Conservation (phyloP, 2,888 invertebrate genomes). For the Bugulina stolonifera region DNA sequence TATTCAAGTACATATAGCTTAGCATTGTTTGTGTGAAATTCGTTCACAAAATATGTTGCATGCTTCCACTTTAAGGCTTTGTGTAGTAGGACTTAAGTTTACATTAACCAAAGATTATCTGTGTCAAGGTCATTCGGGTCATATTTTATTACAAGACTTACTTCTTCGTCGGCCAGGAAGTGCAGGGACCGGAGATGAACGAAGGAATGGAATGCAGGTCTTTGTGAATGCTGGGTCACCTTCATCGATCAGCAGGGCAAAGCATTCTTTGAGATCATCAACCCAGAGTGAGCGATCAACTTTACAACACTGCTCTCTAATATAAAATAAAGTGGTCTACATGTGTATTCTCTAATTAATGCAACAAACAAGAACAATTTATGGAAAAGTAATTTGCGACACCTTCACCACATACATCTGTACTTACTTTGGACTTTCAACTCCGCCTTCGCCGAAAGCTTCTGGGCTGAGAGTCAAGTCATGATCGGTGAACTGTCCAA, state of each 20-base stretch:
- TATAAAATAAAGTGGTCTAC: too few species aligned
- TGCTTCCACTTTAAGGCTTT: background rate
- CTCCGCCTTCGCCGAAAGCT: background rate
- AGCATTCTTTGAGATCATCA: background rate
- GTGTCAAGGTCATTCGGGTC: too few species aligned
- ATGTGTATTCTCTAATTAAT: too few species aligned
- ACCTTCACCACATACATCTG: background rate
- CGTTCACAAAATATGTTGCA: background rate
- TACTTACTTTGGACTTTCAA: background rate
- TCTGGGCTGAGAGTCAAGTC: conserved; percentile 16
- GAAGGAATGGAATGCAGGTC: conserved; percentile 18
- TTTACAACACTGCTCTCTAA: conserved; percentile 7
- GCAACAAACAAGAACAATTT: too few species aligned
- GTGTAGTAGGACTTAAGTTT: too few species aligned
- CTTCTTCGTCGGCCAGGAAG: background rate
- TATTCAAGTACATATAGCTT: too few species aligned
- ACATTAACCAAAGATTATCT: too few species aligned
- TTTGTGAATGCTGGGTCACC: conserved; percentile 21
- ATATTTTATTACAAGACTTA: background rate
- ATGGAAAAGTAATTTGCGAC: too few species aligned
- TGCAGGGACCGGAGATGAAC: conserved; percentile 25
- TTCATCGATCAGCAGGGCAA: background rate
- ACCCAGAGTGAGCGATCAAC: background rate
- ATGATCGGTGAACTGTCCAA: conserved; percentile 24
- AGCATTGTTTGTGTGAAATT: too few species aligned